Evolutionary conservation across 1,140 invertebrate genomes (phyloP).

Genomic region (Theocolax elegans): DNA sequence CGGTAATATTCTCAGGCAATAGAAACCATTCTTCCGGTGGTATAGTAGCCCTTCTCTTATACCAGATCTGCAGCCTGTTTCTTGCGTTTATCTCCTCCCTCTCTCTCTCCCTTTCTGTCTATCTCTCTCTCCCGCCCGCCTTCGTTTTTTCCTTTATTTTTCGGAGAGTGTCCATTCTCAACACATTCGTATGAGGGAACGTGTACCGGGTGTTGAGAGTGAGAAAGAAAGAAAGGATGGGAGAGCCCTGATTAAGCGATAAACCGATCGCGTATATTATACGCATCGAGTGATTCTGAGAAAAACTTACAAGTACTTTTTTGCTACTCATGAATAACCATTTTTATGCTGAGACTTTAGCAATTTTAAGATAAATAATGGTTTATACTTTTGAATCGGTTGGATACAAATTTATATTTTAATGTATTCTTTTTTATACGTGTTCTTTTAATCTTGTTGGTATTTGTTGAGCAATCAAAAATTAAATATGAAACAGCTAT

Average conservation of each 20-base stretch:
- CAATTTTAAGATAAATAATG: neutral
- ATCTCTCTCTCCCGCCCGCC: slow-evolving; percentile 32
- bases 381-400: no score
- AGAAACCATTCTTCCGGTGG: slow-evolving; percentile 50
- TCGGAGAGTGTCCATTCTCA: neutral
- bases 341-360: neutral
- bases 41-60: slow-evolving; percentile 13
- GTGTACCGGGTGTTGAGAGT: neutral
- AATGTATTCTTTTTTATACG: no score
- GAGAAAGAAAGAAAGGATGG: neutral
- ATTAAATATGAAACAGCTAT: no score
- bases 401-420: no score
- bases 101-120: slow-evolving; percentile 36
- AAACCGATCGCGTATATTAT: slow-evolving; percentile 31
- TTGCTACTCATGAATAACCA: no score
- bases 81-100: slow-evolving; percentile 45
- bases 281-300: neutral
- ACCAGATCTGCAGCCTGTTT: slow-evolving; percentile 7
- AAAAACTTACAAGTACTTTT: neutral
- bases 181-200: slow-evolving; percentile 1
- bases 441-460: no score
- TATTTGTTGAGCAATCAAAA: no score
- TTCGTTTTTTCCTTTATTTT: slow-evolving; percentile 26
- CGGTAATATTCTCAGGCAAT: slow-evolving; percentile 58
- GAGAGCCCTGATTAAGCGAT: slow-evolving; percentile 30